A percentile compares a stretch with the other conserved stretches of the same genome.
These are phyloP conservation scores for Danaus chrysippus DNA, from an alignment of 2,888 invertebrate genomes.

Conservation along the genomic window DNA sequence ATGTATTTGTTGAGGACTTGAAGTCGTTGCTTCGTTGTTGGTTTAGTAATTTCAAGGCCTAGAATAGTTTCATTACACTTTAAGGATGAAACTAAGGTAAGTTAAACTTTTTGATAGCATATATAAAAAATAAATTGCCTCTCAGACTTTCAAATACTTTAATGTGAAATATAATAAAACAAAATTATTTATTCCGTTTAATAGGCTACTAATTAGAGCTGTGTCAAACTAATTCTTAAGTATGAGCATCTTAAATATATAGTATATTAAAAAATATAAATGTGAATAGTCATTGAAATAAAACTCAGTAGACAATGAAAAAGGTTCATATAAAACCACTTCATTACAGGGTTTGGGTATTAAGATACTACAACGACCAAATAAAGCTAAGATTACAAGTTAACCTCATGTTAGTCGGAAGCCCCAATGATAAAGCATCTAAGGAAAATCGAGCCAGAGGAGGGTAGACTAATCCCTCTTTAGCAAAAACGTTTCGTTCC, in stretches of 20 bases:
- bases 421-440: constrained; percentile 79
- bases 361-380: constrained; percentile 71
- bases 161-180: too few species aligned
- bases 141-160: too few species aligned
- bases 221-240: neutral
- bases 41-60: constrained; percentile 23
- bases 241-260: neutral
- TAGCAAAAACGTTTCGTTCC: constrained; percentile 78
- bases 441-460: constrained; percentile 71
- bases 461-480: constrained; percentile 78
- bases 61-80: constrained; percentile 21
- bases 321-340: constrained; percentile 62
- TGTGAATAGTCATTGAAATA: constrained; percentile 32
- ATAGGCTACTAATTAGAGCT: too few species aligned
- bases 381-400: constrained; percentile 79
- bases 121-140: too few species aligned
- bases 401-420: constrained; percentile 77
- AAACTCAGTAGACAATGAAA: constrained; percentile 43
- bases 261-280: neutral
- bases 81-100: too few species aligned
- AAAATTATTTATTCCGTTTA: too few species aligned
- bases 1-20: constrained; percentile 44
- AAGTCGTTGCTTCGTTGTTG: constrained; percentile 23
- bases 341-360: constrained; percentile 68
- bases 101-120: too few species aligned